Conservation (phyloP, 1,140 invertebrate genomes). For the Diabrotica virgifera region DNA sequence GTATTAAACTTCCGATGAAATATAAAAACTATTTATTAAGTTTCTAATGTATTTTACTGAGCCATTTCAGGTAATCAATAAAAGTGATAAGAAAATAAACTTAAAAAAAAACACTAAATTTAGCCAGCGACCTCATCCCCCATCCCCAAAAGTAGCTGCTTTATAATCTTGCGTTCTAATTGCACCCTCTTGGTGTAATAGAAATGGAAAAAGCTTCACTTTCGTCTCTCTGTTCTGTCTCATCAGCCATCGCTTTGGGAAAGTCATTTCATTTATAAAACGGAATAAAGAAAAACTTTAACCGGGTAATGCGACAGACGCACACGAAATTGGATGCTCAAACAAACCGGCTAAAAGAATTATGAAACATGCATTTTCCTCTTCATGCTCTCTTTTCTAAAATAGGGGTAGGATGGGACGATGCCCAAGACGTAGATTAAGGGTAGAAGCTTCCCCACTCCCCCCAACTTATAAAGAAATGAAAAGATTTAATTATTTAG, state of each 20-base stretch:
- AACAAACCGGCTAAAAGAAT: conserved; percentile 10
- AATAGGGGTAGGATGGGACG: background rate
- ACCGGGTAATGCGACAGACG: conserved; percentile 9
- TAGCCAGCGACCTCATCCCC: no score
- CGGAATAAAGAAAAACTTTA: conserved; percentile 7
- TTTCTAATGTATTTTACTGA: no score
- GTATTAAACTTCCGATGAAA: no score
- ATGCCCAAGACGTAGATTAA: background rate
- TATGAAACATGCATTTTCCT: conserved; percentile 14
- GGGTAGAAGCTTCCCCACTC: no score
- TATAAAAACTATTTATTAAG: no score
- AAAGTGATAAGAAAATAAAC: no score
- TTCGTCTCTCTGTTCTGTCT: conserved; percentile 6
- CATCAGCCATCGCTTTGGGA: conserved; percentile 7
- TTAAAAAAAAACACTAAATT: no score
- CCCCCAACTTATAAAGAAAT: no score
- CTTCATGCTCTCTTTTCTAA: background rate
- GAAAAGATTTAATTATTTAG: no score
- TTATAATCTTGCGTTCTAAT: no score
- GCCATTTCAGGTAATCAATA: no score
- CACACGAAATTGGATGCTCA: conserved; percentile 2
- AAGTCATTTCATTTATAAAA: conserved; percentile 11
- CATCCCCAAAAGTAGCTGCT: no score
- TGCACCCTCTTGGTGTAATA: background rate
- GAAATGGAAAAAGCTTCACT: background rate